Percentiles rank a stretch among this genome's conserved stretches.
Conservation (phyloP, 2,888 invertebrate species). For the Athalia cordata region DNA sequence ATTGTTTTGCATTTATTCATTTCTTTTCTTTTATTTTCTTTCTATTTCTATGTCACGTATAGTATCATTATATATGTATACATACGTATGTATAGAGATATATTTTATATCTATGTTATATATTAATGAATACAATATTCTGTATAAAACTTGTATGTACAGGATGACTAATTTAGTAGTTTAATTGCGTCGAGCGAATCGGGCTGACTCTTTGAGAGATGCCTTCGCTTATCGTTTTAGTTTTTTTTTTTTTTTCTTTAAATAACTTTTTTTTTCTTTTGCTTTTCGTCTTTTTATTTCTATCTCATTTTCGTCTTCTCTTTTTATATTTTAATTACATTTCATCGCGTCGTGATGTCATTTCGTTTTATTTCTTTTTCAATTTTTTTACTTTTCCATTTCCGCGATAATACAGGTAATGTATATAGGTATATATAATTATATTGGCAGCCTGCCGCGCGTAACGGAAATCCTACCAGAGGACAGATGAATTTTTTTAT, state of each 20-base stretch:
- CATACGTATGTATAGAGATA: slow-evolving; percentile 54
- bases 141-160: slow-evolving; percentile 74
- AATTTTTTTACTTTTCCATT: slow-evolving; percentile 30
- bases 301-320: slow-evolving; percentile 41
- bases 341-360: no score
- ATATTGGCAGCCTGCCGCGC: slow-evolving; percentile 48
- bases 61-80: slow-evolving; percentile 53
- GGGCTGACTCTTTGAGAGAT: slow-evolving; percentile 53
- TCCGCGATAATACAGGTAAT: slow-evolving; percentile 57
- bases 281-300: slow-evolving; percentile 46
- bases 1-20: slow-evolving; percentile 3
- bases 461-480: slow-evolving; percentile 66
- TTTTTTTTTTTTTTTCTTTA: slow-evolving; percentile 45
- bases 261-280: slow-evolving; percentile 50
- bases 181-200: slow-evolving; percentile 56
- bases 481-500: slow-evolving; percentile 55
- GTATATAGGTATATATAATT: no score
- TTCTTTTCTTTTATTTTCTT: slow-evolving; percentile 46
- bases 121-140: slow-evolving; percentile 71
- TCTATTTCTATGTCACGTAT: slow-evolving; percentile 53
- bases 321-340: not conserved
- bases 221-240: slow-evolving; percentile 50
- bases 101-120: slow-evolving; percentile 45
- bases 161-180: slow-evolving; percentile 65
- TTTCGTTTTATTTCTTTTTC: not conserved